Evolutionary conservation across 2,888 invertebrate species (phyloP).

Genomic region (Parthenolecanium corni): DNA sequence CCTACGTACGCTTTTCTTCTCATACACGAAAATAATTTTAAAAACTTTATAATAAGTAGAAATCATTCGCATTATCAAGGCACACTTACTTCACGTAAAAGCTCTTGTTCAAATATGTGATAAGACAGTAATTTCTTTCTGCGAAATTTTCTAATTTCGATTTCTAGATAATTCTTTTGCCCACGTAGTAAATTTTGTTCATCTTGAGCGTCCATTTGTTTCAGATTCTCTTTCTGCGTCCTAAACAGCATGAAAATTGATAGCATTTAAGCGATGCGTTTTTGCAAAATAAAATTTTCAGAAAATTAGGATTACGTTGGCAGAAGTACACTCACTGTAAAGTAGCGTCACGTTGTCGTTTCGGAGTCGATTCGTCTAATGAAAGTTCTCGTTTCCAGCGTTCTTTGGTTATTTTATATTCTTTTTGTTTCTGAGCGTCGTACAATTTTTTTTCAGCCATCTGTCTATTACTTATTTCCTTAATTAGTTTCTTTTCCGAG

Average conservation of each 20-base stretch:
- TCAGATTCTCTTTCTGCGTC: conserved; percentile 81
- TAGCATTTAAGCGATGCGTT: not conserved
- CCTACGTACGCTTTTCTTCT: no score
- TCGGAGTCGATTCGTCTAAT: conserved; percentile 83
- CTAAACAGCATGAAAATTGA: conserved; percentile 38
- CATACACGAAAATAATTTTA: no score
- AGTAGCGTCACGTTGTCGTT: conserved; percentile 78
- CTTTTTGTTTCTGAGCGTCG: conserved; percentile 85
- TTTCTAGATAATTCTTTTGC: conserved; percentile 81
- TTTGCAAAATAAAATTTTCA: not conserved
- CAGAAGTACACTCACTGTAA: conserved; percentile 51
- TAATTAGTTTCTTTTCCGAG: conserved; percentile 83
- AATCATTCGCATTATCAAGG: no score
- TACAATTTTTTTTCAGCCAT: conserved; percentile 86
- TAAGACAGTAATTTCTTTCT: conserved; percentile 75
- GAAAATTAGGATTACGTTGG: not conserved
- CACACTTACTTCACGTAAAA: conserved; percentile 64
- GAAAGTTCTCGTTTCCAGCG: conserved; percentile 88
- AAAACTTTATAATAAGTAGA: no score
- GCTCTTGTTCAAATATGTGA: conserved; percentile 81
- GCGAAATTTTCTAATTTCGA: conserved; percentile 84
- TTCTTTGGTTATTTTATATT: conserved; percentile 94
- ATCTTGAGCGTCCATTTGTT: conserved; percentile 81
- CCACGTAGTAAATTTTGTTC: conserved; percentile 75
- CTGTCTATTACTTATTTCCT: conserved; percentile 79